phyloP scores from a whole-genome alignment of 1,140 invertebrate species.

The Frieseomelitta varia region DNA sequence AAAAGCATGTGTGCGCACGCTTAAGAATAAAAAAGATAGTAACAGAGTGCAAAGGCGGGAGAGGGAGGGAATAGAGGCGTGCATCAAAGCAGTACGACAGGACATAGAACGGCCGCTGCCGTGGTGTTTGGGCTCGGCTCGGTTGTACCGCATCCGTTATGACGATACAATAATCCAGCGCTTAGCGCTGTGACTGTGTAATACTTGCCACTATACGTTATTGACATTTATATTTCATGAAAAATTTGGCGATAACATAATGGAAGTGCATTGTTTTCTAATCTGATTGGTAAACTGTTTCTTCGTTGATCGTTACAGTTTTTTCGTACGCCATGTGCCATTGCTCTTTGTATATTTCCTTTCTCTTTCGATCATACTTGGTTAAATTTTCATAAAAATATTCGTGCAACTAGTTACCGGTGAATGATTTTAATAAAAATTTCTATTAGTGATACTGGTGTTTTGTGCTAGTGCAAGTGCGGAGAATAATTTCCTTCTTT shows the following conservation, averaged over 20 bases:
- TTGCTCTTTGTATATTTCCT: slow-evolving; percentile 50
- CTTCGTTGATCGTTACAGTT: slow-evolving; percentile 34
- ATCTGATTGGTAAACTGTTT: slow-evolving; percentile 51
- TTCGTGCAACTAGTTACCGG: background rate
- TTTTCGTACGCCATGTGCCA: slow-evolving; percentile 64
- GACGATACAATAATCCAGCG: slow-evolving; percentile 66
- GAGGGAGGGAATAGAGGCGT: slow-evolving; percentile 49
- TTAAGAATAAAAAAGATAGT: slow-evolving; percentile 35
- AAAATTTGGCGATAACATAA: slow-evolving; percentile 35
- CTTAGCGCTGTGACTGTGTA: slow-evolving; percentile 56
- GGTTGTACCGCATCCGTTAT: slow-evolving; percentile 62
- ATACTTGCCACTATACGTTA: slow-evolving; percentile 36
- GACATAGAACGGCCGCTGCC: slow-evolving; percentile 54
- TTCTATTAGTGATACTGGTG: slow-evolving; percentile 38
- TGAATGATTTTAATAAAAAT: slow-evolving; percentile 9
- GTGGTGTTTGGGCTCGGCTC: slow-evolving; percentile 64
- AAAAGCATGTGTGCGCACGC: slow-evolving; percentile 42
- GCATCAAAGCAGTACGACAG: slow-evolving; percentile 47
- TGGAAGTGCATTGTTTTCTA: slow-evolving; percentile 53
- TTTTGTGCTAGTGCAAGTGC: slow-evolving; percentile 39
- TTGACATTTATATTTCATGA: slow-evolving; percentile 44
- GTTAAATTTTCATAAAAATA: slow-evolving; percentile 36
- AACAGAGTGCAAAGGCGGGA: slow-evolving; percentile 31
- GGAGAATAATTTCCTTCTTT: slow-evolving; percentile 23
- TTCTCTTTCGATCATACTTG: slow-evolving; percentile 25